Evolutionary conservation across 2,888 invertebrate genomes (phyloP), one percentile per base, ranked within the genome.

Genomic region (Pristionchus japonicus): DNA sequence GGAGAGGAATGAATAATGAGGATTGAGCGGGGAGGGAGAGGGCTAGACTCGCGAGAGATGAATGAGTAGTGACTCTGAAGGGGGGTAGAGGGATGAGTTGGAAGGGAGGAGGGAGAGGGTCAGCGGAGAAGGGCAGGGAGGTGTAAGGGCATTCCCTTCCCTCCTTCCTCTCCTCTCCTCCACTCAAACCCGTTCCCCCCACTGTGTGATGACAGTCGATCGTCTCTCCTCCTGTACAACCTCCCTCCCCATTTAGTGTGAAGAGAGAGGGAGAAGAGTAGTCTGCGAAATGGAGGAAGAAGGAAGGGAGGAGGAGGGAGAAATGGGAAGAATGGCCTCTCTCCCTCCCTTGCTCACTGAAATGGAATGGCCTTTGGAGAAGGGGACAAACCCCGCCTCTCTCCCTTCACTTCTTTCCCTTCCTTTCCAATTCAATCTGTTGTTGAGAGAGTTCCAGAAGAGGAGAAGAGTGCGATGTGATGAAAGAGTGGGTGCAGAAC

Each of bases 31-130:
- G 85, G 40, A 20, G 64, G 27, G 40, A 43, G 43, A 85, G 85
- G n/a, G 47, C 64, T 64, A 64, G 40, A 83, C 82, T 83, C 20
- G n/a, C n/a, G 27, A 52, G 27, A 52, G 82, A 52, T 52, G 82
- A 52, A 83, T 83, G 82, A 43, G 13, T 86, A 86, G 88, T 67
- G 31, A 88, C 82, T 77, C n/a, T n/a, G n/a, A 88, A 86, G 82
- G 64, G 74, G n/a, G 40, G n/a, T 37, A 64, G 84, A 64, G 31
- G 88, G 88, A 86, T n/a, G 88, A 57, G 31, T 88, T 86, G 84
- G 88, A 86, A 88, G 70, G 43, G 31, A 40, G 27, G 47, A 86
- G 70, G 80, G 40, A 88, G 84, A 34, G 84, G 43, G 40, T 40
- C 61, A 40, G 52, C 57, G 67, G 82, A 85, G 85, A 64, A 80